These are phyloP conservation scores for Theristicus caerulescens DNA, from an alignment of 2,113 vertebrate genomes.

Conservation along the genomic window DNA sequence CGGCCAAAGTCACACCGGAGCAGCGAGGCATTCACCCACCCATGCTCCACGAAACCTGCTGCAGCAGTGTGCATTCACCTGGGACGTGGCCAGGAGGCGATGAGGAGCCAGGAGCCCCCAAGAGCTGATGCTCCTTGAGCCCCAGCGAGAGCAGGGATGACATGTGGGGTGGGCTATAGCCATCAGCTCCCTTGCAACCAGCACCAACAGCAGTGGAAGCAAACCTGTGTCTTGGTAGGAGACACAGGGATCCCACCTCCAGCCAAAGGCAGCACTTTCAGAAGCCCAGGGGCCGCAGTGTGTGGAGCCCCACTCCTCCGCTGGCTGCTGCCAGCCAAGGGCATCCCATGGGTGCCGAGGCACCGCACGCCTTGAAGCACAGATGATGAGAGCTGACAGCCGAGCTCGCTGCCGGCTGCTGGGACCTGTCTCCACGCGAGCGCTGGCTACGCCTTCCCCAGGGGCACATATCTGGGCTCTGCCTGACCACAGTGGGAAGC, in stretches of 20 bases:
- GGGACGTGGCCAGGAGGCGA: fast-evolving
- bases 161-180: neutral
- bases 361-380: neutral
- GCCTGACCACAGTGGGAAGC: neutral
- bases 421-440: neutral
- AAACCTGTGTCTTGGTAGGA: neutral
- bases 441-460: neutral
- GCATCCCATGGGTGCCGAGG: neutral
- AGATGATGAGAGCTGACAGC: neutral
- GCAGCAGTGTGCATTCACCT: neutral
- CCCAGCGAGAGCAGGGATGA: neutral
- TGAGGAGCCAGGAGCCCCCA: neutral
- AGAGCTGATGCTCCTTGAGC: neutral
- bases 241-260: neutral
- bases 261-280: neutral
- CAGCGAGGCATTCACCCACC: fast-evolving
- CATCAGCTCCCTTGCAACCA: neutral
- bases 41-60: neutral
- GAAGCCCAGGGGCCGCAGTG: neutral
- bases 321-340: neutral
- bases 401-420: fast-evolving
- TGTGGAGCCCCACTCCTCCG: neutral
- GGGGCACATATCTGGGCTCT: neutral
- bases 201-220: neutral
- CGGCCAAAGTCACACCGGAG: neutral